Conservation (phyloP, 2,797 vertebrate genomes). For the Semotilus atromaculatus region DNA sequence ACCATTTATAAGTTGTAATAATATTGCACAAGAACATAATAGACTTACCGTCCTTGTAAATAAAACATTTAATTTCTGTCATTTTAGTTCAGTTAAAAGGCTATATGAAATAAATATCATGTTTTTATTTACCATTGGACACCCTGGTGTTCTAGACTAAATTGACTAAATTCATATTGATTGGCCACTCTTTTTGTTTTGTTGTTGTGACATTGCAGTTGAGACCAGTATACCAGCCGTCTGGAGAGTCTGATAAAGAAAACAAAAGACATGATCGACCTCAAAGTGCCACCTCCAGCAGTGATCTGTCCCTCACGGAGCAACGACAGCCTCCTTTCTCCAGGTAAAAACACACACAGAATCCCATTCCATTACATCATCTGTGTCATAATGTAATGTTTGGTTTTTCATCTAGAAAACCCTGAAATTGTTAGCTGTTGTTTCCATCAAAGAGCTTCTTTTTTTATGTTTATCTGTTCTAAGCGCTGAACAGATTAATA, state of each 20-base stretch:
- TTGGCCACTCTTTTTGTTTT: background rate
- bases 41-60: background rate
- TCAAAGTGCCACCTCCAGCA: slow-evolving; percentile 92
- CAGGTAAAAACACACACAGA: slow-evolving; percentile 67
- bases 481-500: background rate
- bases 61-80: background rate
- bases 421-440: background rate
- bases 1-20: background rate
- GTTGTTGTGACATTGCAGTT: slow-evolving; percentile 64
- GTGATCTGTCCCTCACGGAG: slow-evolving; percentile 90
- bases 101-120: background rate
- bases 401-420: background rate
- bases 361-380: background rate
- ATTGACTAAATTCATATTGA: background rate
- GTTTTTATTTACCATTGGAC: background rate
- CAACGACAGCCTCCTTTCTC: slow-evolving; percentile 72
- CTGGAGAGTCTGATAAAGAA: slow-evolving; percentile 98
- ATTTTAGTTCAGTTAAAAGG: background rate
- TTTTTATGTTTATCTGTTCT: slow-evolving; percentile 1
- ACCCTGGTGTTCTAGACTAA: slow-evolving; percentile 11
- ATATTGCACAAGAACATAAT: background rate
- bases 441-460: background rate
- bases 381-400: background rate
- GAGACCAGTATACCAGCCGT: slow-evolving; percentile 91
- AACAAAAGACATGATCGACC: slow-evolving; percentile 91